phyloP scores from a whole-genome alignment of 1,140 invertebrate species.

The Ceratosolen fusciceps region DNA sequence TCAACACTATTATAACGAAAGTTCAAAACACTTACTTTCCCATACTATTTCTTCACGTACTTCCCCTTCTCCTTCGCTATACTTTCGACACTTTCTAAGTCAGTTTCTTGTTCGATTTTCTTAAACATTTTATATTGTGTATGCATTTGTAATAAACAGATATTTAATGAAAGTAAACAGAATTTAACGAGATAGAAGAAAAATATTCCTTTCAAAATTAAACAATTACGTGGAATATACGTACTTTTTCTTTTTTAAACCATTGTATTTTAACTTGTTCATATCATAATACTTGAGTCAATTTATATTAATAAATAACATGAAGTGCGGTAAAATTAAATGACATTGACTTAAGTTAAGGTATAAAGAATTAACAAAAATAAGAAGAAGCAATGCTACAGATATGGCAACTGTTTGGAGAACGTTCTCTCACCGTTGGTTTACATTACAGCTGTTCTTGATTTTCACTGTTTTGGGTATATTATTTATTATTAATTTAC shows the following conservation, averaged over 20 bases:
- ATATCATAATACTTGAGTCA: no score
- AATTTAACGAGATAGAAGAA: no score
- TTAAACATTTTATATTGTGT: neutral
- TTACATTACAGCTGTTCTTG: neutral
- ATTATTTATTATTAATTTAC: no score
- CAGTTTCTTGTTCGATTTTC: neutral
- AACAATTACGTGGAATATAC: neutral
- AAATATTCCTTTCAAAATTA: conserved; percentile 15
- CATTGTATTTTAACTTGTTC: neutral
- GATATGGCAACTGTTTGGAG: conserved; percentile 1
- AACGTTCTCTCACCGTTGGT: neutral
- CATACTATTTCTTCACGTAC: neutral
- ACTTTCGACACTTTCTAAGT: conserved; percentile 6
- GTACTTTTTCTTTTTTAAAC: neutral
- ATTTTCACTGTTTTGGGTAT: neutral
- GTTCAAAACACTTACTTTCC: neutral
- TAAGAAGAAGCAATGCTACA: neutral
- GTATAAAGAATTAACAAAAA: neutral
- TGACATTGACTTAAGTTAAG: no score
- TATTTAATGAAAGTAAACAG: no score
- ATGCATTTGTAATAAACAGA: neutral
- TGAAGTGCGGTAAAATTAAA: neutral
- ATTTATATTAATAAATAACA: neutral
- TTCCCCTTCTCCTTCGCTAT: neutral
- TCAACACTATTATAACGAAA: no score